Evolutionary conservation across 2,888 invertebrate genomes (phyloP).

Genomic region (Scrobipalpa costella): DNA sequence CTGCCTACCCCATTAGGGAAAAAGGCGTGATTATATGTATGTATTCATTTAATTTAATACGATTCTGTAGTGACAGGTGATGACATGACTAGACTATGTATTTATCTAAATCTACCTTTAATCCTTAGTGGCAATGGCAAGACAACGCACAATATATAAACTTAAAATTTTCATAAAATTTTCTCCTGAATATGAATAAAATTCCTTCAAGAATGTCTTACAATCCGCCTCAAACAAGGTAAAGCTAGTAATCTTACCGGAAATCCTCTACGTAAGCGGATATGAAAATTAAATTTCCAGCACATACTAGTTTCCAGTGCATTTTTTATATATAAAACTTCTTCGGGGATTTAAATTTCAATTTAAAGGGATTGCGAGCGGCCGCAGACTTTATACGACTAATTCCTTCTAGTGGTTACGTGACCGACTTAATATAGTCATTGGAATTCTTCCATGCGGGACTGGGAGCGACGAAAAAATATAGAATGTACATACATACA

Average conservation of each 20-base stretch:
- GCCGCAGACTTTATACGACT: conserved; percentile 7
- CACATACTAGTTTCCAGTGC: conserved; percentile 9
- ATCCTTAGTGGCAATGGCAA: too few relatives aligned
- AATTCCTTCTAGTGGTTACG: conserved; percentile 26
- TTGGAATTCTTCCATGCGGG: not conserved
- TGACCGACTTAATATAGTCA: conserved; percentile 19
- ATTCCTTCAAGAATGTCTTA: not conserved
- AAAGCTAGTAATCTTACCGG: conserved; percentile 12
- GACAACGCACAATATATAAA: too few relatives aligned
- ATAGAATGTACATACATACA: too few relatives aligned
- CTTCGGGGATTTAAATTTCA: conserved; percentile 27
- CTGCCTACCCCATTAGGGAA: too few relatives aligned
- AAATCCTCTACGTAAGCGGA: conserved; percentile 15
- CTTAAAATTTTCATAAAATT: not conserved
- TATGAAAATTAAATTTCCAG: conserved; percentile 21
- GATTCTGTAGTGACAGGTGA: too few relatives aligned
- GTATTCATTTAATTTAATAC: too few relatives aligned
- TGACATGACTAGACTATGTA: too few relatives aligned
- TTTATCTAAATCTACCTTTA: too few relatives aligned
- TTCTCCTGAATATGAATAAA: not conserved
- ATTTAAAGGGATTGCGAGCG: conserved; percentile 22
- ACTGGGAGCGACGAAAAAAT: too few relatives aligned
- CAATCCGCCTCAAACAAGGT: conserved; percentile 1
- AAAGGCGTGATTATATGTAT: too few relatives aligned
- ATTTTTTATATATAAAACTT: conserved; percentile 24